Conservation (phyloP, 2,113 vertebrate species). For the Paramormyrops kingsleyae region DNA sequence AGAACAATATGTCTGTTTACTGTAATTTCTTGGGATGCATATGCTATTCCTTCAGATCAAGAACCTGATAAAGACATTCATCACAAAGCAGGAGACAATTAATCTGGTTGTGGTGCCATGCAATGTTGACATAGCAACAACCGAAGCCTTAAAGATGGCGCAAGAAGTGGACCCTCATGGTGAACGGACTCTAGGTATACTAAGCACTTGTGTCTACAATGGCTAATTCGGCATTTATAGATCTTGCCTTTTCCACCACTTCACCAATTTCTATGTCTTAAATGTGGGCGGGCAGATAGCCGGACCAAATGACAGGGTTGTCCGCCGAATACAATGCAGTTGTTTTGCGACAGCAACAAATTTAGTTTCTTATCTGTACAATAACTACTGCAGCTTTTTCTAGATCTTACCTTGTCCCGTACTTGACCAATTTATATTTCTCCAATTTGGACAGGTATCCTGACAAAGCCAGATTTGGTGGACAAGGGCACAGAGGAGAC, state of each 20-base stretch:
- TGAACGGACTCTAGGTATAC: conserved; percentile 76
- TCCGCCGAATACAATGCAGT: conserved; percentile 22
- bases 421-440: not conserved
- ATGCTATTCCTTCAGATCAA: conserved; percentile 66
- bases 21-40: not conserved
- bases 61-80: conserved; percentile 63
- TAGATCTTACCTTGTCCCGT: not conserved
- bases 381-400: not conserved
- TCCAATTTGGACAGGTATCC: conserved; percentile 55
- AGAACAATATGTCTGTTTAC: not conserved
- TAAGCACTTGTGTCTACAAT: not conserved
- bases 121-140: conserved; percentile 86
- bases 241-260: not conserved
- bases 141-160: conserved; percentile 85
- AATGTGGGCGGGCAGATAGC: conserved; percentile 44
- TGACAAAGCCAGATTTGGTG: conserved; percentile 84
- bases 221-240: not conserved
- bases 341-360: too few relatives aligned
- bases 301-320: too few relatives aligned
- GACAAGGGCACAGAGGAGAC: conserved; percentile 72
- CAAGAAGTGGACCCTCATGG: conserved; percentile 74
- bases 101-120: conserved; percentile 79
- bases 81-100: conserved; percentile 75
- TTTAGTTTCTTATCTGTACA: not conserved
- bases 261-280: not conserved